Base-by-base conservation (phyloP, 2,888 invertebrate genomes). In the Syrphus vitripennis region DNA sequence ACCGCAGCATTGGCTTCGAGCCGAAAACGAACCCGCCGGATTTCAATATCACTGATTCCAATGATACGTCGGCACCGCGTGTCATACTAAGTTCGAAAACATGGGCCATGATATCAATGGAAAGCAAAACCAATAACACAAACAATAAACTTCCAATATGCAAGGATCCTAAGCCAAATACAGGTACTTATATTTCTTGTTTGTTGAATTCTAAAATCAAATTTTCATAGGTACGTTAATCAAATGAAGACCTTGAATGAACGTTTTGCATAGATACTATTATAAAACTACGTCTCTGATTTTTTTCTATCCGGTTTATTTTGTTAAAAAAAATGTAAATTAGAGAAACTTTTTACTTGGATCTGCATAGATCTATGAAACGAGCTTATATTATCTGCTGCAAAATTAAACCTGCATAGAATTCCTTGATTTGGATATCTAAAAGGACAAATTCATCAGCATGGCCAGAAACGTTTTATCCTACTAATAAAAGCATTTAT, bases 81-180 rank as follows among this genome's bases (percentile, higher is more conserved):
- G 29, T 71, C 31, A 53, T 71, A 53, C 1, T 21, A 14, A 59
- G 37, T 42, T 26, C 67, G 6, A 72, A 65, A 55, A 7, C 10
- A 29, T 74, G 50, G 53, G 14, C 53, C 16, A 59, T 74, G 55
- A 29, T 63, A 55, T 71, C 50, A 34, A 7, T 57, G n/a, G 71
- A 76, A 24, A 76, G 16, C 26, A 77, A 69, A 77, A 37, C 69
- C 16, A 59, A 21, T 48, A 65, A 29, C 34, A 40, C 45, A 9
- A 78, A 69, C 40, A 74, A 70, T 65, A 53, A 24, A 50, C 72
- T 86, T 74, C 77, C 77, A 65, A 48, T 65, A 16, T 86, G 86
- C 74, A 70, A 78, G 77, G 63, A 77, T 29, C 72, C 74, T 3
- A 82, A 82, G 55, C 57, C 86, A 63, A 65, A 57, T 70, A n/a